These are phyloP conservation scores for Tetranychus piercei DNA, from an alignment of 2,888 invertebrate genomes.

Conservation along the genomic window DNA sequence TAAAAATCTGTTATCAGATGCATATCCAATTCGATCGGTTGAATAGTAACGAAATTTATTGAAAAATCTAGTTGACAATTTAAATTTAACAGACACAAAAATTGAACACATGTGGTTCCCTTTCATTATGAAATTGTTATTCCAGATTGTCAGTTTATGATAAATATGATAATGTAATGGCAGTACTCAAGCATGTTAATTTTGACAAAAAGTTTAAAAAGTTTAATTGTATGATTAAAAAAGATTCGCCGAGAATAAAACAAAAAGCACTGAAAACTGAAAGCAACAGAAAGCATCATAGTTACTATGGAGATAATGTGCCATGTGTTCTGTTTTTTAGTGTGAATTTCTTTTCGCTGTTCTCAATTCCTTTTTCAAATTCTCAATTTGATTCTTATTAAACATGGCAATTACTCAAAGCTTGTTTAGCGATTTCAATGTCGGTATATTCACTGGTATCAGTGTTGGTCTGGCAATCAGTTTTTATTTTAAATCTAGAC, in stretches of 20 bases:
- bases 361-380: not conserved
- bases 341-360: not conserved
- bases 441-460: not conserved
- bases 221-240: too few relatives aligned
- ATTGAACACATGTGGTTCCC: too few relatives aligned
- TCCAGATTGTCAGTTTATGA: too few relatives aligned
- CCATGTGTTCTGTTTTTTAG: too few relatives aligned
- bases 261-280: too few relatives aligned
- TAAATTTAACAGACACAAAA: not conserved
- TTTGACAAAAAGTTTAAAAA: too few relatives aligned
- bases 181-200: too few relatives aligned
- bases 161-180: too few relatives aligned
- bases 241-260: too few relatives aligned
- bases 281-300: too few relatives aligned
- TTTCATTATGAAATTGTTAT: too few relatives aligned
- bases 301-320: too few relatives aligned
- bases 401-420: not conserved
- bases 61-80: not conserved
- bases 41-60: not conserved
- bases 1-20: not conserved
- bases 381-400: not conserved
- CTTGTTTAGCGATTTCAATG: not conserved
- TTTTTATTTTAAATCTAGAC: not conserved
- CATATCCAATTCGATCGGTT: not conserved
- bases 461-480: not conserved